phyloP scores from a whole-genome alignment of 2,797 vertebrate species.

The Aulostomus chinensis region DNA sequence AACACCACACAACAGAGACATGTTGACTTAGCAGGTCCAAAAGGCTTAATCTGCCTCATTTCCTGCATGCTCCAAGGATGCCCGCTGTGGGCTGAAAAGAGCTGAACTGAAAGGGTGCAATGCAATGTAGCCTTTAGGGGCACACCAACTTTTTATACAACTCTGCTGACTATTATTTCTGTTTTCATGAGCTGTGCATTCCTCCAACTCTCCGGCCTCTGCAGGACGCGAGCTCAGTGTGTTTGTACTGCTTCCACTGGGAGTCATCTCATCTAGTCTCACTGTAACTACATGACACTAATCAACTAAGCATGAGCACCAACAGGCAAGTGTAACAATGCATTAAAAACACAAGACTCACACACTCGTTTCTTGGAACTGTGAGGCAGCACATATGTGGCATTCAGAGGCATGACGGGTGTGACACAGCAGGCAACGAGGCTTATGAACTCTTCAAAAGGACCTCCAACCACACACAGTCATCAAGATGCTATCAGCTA shows the following conservation, averaged over 20 bases:
- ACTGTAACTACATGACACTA: constrained; percentile 14
- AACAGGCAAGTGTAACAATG: constrained; percentile 23
- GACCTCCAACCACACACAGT: constrained; percentile 52
- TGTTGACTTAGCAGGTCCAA: constrained; percentile 76
- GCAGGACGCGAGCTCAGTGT: too few relatives aligned
- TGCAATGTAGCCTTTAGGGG: constrained; percentile 26
- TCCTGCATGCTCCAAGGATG: constrained; percentile 74
- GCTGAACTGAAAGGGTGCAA: constrained; percentile 42
- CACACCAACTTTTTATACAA: constrained; percentile 17
- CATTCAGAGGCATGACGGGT: constrained; percentile 42
- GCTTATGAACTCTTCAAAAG: constrained; percentile 59
- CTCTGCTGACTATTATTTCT: constrained; percentile 32
- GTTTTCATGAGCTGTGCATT: constrained; percentile 12
- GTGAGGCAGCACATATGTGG: constrained; percentile 23
- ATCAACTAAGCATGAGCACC: constrained; percentile 13
- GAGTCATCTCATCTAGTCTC: too few relatives aligned
- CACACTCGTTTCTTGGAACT: constrained; percentile 18
- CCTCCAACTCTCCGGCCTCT: too few relatives aligned
- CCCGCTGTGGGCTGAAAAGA: constrained; percentile 44
- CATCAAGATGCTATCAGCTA: constrained; percentile 68
- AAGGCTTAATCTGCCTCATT: constrained; percentile 74
- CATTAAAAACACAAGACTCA: constrained; percentile 25
- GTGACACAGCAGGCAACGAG: constrained; percentile 55
- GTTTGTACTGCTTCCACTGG: too few relatives aligned
- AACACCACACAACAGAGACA: constrained; percentile 60